Evolutionary conservation across 1,140 invertebrate genomes (phyloP).

Genomic region (Heliconius nattereri): DNA sequence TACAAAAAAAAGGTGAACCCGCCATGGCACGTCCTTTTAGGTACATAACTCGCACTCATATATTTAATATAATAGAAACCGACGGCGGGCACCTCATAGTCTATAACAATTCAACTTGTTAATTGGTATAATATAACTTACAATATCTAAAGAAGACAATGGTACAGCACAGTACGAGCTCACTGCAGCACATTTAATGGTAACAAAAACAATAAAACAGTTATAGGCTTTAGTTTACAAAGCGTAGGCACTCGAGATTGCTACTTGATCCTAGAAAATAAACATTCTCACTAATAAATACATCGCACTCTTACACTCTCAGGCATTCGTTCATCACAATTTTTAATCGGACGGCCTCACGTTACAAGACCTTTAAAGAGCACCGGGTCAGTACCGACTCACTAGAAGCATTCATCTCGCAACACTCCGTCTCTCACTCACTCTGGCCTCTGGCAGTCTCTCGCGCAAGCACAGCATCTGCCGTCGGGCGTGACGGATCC

Average conservation of each 20-base stretch:
- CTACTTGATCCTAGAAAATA: constrained; percentile 75
- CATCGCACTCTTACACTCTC: constrained; percentile 54
- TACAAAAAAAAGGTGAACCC: constrained; percentile 62
- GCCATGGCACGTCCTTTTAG: constrained; percentile 36
- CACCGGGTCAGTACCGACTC: constrained; percentile 71
- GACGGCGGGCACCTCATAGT: constrained; percentile 55
- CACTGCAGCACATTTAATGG: constrained; percentile 76
- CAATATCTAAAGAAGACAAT: constrained; percentile 74
- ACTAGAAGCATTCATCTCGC: constrained; percentile 61
- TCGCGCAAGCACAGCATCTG: constrained; percentile 62
- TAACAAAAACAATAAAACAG: constrained; percentile 79
- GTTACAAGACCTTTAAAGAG: constrained; percentile 75
- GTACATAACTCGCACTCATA: constrained; percentile 23
- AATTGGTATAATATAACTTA: constrained; percentile 78
- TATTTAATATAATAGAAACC: constrained; percentile 26
- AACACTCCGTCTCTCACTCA: constrained; percentile 57
- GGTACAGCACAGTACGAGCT: constrained; percentile 75
- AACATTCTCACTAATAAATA: constrained; percentile 80
- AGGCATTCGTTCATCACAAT: constrained; percentile 59
- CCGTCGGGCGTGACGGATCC: constrained; percentile 60
- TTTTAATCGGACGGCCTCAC: constrained; percentile 72
- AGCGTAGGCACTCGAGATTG: constrained; percentile 81
- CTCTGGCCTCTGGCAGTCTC: constrained; percentile 60
- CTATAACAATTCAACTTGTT: constrained; percentile 80
- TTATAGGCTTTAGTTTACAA: constrained; percentile 78